phyloP scores from a whole-genome alignment of 2,113 vertebrate genomes.

The Ceyx melanurus region DNA sequence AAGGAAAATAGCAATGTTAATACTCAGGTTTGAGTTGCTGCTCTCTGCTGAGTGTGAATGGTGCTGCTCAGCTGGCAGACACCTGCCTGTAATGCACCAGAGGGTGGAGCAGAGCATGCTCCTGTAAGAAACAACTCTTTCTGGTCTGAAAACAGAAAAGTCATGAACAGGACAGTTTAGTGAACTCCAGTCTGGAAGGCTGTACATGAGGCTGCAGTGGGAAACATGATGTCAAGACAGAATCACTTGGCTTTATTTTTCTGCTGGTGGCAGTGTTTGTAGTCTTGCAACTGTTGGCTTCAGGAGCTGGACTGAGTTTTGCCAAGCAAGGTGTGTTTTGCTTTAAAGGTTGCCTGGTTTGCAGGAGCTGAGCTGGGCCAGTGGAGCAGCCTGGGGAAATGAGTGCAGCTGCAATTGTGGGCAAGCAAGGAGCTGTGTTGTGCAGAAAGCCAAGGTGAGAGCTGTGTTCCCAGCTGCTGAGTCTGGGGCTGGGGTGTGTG shows the following conservation, averaged over 20 bases:
- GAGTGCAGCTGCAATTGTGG: not conserved
- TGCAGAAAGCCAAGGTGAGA: not conserved
- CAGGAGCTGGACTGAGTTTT: not conserved
- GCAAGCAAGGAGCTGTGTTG: too few species aligned
- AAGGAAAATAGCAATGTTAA: slow-evolving; percentile 1
- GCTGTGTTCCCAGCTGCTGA: not conserved
- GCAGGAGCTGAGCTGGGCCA: not conserved
- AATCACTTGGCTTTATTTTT: not conserved
- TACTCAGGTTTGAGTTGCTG: not conserved
- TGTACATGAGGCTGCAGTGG: not conserved
- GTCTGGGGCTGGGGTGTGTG: not conserved
- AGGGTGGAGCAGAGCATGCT: not conserved
- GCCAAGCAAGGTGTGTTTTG: not conserved
- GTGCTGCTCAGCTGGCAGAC: not conserved
- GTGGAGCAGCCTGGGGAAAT: not conserved
- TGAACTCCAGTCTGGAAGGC: not conserved
- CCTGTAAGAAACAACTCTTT: not conserved
- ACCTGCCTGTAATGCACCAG: not conserved
- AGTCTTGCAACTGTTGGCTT: not conserved
- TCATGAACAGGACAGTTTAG: not conserved
- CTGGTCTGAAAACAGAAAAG: not conserved
- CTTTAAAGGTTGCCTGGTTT: not conserved
- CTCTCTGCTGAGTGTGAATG: not conserved
- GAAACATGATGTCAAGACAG: not conserved
- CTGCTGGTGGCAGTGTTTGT: not conserved